Percentiles rank a stretch among this genome's conserved stretches.
These are phyloP conservation scores for Drosophila neocordata DNA, from an alignment of 1,140 invertebrate species.

Conservation along the genomic window DNA sequence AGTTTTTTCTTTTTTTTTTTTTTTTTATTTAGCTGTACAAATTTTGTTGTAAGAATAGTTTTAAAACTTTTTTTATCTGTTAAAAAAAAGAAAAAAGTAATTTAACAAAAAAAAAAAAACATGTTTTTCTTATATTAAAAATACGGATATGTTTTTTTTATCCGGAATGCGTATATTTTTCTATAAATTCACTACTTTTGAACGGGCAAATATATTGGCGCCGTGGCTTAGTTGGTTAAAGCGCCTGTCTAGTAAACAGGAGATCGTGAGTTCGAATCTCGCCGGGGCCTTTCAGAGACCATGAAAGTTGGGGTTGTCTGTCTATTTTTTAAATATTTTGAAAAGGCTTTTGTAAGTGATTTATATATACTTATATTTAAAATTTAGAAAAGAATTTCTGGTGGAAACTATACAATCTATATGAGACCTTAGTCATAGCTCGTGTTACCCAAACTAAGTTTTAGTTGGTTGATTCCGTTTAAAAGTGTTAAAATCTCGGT, in stretches of 20 bases:
- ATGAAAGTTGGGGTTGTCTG: too few species aligned
- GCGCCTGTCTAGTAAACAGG: slow-evolving; percentile 87
- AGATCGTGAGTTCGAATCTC: slow-evolving; percentile 86
- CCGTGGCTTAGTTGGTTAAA: slow-evolving; percentile 87
- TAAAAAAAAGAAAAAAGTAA: background rate
- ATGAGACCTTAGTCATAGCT: too few species aligned
- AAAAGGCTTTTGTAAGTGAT: too few species aligned
- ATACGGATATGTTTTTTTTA: background rate
- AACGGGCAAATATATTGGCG: slow-evolving; percentile 60
- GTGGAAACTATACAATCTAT: too few species aligned
- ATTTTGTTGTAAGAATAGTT: background rate
- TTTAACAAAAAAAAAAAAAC: background rate
- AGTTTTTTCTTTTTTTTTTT: background rate
- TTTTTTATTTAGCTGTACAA: too few species aligned
- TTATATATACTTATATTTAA: too few species aligned
- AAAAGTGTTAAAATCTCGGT: background rate
- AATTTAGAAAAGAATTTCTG: too few species aligned
- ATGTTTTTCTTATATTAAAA: background rate
- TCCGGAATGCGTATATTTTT: background rate
- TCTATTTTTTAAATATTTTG: too few species aligned
- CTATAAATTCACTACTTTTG: background rate
- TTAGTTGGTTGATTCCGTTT: background rate
- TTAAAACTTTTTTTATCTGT: background rate
- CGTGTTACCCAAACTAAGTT: too few species aligned
- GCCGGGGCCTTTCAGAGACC: slow-evolving; percentile 82